Evolutionary conservation across 1,140 invertebrate species (phyloP).

Genomic region (Charaxes varanes): DNA sequence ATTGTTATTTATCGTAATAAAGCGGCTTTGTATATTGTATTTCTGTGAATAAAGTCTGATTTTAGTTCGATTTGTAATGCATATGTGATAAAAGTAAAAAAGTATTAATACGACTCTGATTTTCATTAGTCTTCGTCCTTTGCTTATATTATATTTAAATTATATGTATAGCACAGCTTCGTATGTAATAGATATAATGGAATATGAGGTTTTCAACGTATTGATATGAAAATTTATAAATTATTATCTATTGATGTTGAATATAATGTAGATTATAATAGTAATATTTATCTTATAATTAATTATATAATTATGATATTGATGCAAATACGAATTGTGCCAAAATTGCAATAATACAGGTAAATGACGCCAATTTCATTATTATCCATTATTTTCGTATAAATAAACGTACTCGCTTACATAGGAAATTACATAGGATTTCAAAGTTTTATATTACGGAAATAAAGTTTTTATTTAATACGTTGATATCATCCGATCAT

Average conservation of each 20-base stretch:
- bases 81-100: constrained; percentile 64
- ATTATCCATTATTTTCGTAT: constrained; percentile 16
- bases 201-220: constrained; percentile 20
- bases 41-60: constrained; percentile 33
- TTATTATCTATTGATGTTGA: constrained; percentile 50
- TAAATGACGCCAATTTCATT: constrained; percentile 41
- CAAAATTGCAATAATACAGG: constrained; percentile 62
- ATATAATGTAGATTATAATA: constrained; percentile 41
- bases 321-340: constrained; percentile 38
- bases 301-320: constrained; percentile 30
- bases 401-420: no score
- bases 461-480: no score
- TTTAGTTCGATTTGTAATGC: constrained; percentile 50
- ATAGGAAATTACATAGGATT: no score
- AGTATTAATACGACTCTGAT: constrained; percentile 35
- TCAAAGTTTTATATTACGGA: no score
- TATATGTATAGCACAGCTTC: constrained; percentile 49
- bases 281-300: constrained; percentile 20
- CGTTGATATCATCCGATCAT: no score
- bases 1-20: no score
- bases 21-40: constrained; percentile 2
- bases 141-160: constrained; percentile 29
- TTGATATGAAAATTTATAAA: constrained; percentile 34
- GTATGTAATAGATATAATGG: constrained; percentile 25
- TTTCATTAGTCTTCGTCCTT: constrained; percentile 36